phyloP scores from a whole-genome alignment of 1,140 invertebrate genomes.

The Drosophila kikkawai region DNA sequence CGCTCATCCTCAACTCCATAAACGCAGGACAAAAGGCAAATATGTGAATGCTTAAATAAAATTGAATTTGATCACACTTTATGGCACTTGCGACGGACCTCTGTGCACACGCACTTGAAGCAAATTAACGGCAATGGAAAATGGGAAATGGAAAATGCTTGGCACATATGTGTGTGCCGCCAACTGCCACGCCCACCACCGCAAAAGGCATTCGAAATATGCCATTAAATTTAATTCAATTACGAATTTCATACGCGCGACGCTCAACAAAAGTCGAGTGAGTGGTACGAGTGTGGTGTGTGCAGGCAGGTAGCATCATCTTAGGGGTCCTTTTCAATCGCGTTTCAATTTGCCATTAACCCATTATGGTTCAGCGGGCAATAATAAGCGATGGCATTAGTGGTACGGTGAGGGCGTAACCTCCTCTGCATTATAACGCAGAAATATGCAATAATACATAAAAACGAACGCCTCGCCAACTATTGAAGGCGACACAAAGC shows the following conservation, averaged over 20 bases:
- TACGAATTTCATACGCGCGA: constrained; percentile 74
- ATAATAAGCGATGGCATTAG: constrained; percentile 62
- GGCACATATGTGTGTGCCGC: constrained; percentile 42
- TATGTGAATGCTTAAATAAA: constrained; percentile 51
- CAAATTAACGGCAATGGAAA: constrained; percentile 69
- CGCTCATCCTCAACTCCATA: neutral
- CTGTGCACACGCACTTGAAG: constrained; percentile 55
- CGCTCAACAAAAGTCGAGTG: constrained; percentile 9
- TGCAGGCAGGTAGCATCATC: constrained; percentile 11
- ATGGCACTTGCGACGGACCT: constrained; percentile 49
- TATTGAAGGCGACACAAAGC: constrained; percentile 78
- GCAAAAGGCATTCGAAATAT: constrained; percentile 68
- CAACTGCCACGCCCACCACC: constrained; percentile 34
- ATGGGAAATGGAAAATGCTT: constrained; percentile 31
- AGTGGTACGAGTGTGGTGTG: constrained; percentile 4
- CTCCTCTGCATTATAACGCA: constrained; percentile 41
- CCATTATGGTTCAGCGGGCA: constrained; percentile 77
- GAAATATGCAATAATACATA: constrained; percentile 82
- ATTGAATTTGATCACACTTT: constrained; percentile 70
- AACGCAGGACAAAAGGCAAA: constrained; percentile 38
- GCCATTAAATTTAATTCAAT: constrained; percentile 83
- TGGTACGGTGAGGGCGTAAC: constrained; percentile 17
- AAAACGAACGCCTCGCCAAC: constrained; percentile 65
- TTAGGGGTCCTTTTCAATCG: constrained; percentile 59
- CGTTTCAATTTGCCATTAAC: constrained; percentile 82